phyloP scores from a whole-genome alignment of 2,113 vertebrate genomes.

The Atractosteus spatula region DNA sequence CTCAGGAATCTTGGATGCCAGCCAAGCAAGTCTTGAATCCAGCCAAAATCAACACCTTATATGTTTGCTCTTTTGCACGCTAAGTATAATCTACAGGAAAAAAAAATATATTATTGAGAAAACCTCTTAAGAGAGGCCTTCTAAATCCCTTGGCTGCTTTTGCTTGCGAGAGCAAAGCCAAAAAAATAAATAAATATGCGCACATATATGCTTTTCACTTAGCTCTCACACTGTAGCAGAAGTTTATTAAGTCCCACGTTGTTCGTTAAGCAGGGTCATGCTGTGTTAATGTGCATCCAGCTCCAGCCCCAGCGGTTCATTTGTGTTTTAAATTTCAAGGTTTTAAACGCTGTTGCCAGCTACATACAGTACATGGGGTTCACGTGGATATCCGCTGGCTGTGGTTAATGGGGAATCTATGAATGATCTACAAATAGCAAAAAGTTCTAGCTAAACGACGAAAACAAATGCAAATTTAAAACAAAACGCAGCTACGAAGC shows the following conservation, averaged over 20 bases:
- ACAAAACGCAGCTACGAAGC: too few relatives aligned
- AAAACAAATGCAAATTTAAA: too few relatives aligned
- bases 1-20: slow-evolving; percentile 14
- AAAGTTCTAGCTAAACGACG: too few relatives aligned
- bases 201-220: background rate
- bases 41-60: slow-evolving; percentile 20
- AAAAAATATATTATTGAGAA: slow-evolving; percentile 6
- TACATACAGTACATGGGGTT: background rate
- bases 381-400: background rate
- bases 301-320: slow-evolving; percentile 3
- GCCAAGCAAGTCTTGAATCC: slow-evolving; percentile 11
- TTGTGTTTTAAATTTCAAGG: slow-evolving; percentile 7
- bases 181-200: background rate
- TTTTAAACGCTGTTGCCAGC: slow-evolving; percentile 4
- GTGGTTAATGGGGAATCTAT: too few relatives aligned
- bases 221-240: background rate
- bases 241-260: slow-evolving; percentile 7
- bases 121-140: background rate
- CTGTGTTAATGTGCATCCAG: slow-evolving; percentile 6
- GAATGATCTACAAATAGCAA: too few relatives aligned
- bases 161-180: background rate
- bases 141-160: slow-evolving; percentile 10
- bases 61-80: slow-evolving; percentile 13
- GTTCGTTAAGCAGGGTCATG: slow-evolving; percentile 17
- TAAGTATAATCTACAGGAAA: slow-evolving; percentile 10